phyloP scores from a whole-genome alignment of 1,140 invertebrate genomes.

The Aradophagus sp. region DNA sequence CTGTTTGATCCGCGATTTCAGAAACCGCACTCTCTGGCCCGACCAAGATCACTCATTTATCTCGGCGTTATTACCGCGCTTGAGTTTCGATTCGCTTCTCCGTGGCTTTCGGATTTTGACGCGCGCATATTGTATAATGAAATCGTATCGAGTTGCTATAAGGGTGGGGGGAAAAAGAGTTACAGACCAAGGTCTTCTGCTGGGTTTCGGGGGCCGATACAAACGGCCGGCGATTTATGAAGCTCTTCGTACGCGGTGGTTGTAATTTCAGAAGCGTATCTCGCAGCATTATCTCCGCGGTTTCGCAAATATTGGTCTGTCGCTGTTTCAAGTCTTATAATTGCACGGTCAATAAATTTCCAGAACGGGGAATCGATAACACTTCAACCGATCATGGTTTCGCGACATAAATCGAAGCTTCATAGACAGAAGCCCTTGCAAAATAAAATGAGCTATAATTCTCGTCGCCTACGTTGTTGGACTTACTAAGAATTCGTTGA shows the following conservation, averaged over 20 bases:
- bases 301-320: conserved; percentile 27
- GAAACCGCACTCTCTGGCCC: conserved; percentile 28
- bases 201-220: conserved; percentile 11
- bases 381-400: too few relatives aligned
- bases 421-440: not conserved
- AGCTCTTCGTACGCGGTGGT: conserved; percentile 8
- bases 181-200: conserved; percentile 11
- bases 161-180: conserved; percentile 30
- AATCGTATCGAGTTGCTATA: conserved; percentile 51
- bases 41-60: conserved; percentile 33
- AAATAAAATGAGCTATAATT: conserved; percentile 54
- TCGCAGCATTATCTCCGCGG: conserved; percentile 23
- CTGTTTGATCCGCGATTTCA: conserved; percentile 45
- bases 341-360: conserved; percentile 8
- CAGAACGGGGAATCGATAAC: too few relatives aligned
- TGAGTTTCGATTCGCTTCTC: conserved; percentile 26
- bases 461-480: conserved; percentile 11
- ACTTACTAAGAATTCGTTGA: conserved; percentile 36
- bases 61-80: conserved; percentile 42
- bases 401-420: not conserved
- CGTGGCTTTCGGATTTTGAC: conserved; percentile 19
- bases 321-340: too few relatives aligned
- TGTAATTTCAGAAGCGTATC: conserved; percentile 43
- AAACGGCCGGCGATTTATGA: conserved; percentile 37
- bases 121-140: conserved; percentile 40